These are phyloP conservation scores for Colletes collaris DNA, from an alignment of 2,888 invertebrate species.

Conservation along the genomic window DNA sequence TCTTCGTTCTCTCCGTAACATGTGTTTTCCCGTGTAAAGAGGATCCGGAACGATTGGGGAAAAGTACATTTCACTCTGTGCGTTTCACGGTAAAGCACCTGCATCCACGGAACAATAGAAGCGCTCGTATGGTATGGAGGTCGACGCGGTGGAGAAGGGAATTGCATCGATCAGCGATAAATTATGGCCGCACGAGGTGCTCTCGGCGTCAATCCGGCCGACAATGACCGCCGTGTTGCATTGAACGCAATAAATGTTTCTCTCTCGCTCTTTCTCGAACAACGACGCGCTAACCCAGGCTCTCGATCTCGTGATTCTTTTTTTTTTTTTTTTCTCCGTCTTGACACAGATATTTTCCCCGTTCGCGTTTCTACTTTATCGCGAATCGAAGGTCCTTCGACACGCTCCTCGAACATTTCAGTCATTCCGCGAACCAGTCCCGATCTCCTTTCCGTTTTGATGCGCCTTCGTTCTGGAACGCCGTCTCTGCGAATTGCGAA, in stretches of 20 bases:
- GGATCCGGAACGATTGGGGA: neutral
- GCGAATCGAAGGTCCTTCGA: slow-evolving; percentile 39
- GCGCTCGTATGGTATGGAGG: slow-evolving; percentile 24
- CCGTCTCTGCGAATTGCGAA: no score
- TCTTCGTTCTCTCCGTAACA: neutral
- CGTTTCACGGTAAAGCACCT: slow-evolving; percentile 30
- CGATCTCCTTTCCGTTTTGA: neutral
- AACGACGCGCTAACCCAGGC: slow-evolving; percentile 17
- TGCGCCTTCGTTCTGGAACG: no score
- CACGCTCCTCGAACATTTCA: slow-evolving; percentile 12
- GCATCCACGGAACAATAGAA: slow-evolving; percentile 35
- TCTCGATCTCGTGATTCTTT: slow-evolving; percentile 37
- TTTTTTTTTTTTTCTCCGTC: slow-evolving; percentile 32
- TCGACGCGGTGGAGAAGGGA: slow-evolving; percentile 40
- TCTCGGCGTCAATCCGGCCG: slow-evolving; percentile 31
- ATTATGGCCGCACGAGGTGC: slow-evolving; percentile 33
- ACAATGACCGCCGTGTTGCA: slow-evolving; percentile 52
- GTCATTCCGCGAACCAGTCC: slow-evolving; percentile 1
- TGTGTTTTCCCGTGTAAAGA: neutral
- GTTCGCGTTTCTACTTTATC: slow-evolving; percentile 37
- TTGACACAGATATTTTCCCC: slow-evolving; percentile 55
- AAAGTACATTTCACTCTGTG: no score
- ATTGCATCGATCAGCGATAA: slow-evolving; percentile 47
- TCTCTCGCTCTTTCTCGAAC: neutral
- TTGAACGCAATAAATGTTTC: slow-evolving; percentile 48